Conservation (phyloP, 2,113 vertebrate genomes). For the Eidolon helvum region DNA sequence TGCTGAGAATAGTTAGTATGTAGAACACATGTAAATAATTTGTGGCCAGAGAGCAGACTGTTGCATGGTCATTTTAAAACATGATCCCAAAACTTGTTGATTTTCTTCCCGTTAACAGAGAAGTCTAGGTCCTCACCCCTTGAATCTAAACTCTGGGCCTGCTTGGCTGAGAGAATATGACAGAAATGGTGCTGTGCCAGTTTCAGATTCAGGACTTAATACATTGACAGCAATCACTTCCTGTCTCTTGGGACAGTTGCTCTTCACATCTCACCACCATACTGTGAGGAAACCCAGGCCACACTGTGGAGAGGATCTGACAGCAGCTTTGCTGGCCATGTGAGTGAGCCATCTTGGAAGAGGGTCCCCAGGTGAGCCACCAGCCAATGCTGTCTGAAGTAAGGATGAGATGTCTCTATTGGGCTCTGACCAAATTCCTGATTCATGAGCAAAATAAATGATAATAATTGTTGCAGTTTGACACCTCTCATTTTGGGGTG, state of each 20-base stretch:
- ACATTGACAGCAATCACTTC: background rate
- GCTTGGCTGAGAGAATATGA: background rate
- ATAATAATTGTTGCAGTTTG: background rate
- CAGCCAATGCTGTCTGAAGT: background rate
- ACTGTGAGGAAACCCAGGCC: background rate
- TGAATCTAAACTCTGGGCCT: background rate
- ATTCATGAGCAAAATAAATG: background rate
- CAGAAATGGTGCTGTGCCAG: background rate
- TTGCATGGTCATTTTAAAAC: background rate
- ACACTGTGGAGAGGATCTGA: background rate
- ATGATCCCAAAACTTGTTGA: background rate
- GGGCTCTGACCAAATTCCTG: background rate
- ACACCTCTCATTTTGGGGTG: background rate
- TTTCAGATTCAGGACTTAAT: background rate
- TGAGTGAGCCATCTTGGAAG: background rate
- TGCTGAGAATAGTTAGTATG: background rate
- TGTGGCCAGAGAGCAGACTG: background rate
- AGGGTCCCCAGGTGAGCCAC: background rate
- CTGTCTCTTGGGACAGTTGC: background rate
- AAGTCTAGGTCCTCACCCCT: too few relatives aligned
- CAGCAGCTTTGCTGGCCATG: too few relatives aligned
- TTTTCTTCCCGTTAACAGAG: too few relatives aligned
- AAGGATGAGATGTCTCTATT: background rate
- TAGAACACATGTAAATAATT: background rate
- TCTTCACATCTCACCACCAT: background rate